Evolutionary conservation across 2,888 invertebrate species (phyloP), one percentile per base, ranked within the genome.

Genomic region (Conistra vaccinii): DNA sequence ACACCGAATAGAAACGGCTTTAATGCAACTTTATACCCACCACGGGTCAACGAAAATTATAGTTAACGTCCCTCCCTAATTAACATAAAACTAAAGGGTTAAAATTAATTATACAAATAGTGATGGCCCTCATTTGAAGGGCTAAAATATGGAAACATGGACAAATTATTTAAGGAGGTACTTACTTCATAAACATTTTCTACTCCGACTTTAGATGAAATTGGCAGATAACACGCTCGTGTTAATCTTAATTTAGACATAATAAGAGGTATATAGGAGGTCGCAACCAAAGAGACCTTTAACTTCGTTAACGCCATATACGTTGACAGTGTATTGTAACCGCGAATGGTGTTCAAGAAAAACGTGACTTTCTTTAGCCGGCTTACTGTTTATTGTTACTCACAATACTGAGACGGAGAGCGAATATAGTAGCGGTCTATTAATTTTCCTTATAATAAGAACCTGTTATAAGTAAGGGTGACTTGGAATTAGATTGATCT

Each of bases 301-400:
- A 87, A 90, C 91, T 91, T 93, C 91, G 92, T 94, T 93, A 93
- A 90, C 90, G 90, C 94, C 94, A 91, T 93, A 93, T 92, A 90
- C 89, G 93, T 90, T 91, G 92, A 92, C 91, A 91, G 91, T 42
- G 42, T 90, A 91, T 90, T 90, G 91, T 91, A 84, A 80, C 92
- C 92, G 83, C 89, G 89, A 92, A 93, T 91, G 93, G 93, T 89
- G 88, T 92, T 92, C 92, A 90, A 90, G 89, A 86, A 88, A 89
- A 92, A 90, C 94, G 94, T 94, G 94, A 94, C 94, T 94, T 91
- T 94, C 91, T 90, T 92, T 88, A 90, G 91, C 90, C 91, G 84
- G 89, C 89, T 88, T 85, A 89, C 89, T 89, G 90, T 91, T 90
- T 90, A 89, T 85, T 87, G 85, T 85, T 85, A 83, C 79, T 83